Evolutionary conservation across 2,113 vertebrate genomes (phyloP).

Genomic region (Apistogramma diplotaenia): DNA sequence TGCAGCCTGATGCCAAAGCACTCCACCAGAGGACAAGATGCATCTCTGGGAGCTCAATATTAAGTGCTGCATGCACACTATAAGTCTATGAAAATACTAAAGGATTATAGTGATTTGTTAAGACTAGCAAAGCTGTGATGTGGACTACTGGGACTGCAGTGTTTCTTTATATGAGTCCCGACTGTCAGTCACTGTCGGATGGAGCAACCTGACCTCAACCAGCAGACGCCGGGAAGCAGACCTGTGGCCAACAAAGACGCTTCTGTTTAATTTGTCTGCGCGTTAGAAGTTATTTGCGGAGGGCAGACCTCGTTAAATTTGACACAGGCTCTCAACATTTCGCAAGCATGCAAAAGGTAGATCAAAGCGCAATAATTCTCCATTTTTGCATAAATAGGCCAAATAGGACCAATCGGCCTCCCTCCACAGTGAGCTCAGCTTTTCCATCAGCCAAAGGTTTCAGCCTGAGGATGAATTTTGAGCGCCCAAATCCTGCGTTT

Average conservation of each 20-base stretch:
- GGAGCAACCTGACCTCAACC: slow-evolving; percentile 43
- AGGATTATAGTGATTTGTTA: slow-evolving; percentile 47
- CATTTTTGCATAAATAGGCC: slow-evolving; percentile 13
- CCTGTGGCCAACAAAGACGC: slow-evolving; percentile 64
- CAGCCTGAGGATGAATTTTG: not conserved
- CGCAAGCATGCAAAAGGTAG: slow-evolving; percentile 71
- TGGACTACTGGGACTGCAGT: not conserved
- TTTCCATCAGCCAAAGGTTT: not conserved
- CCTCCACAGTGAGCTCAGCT: not conserved
- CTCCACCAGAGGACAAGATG: not conserved
- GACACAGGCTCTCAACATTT: slow-evolving; percentile 76
- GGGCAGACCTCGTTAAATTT: slow-evolving; percentile 74
- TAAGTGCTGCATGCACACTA: not conserved
- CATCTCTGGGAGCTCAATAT: not conserved
- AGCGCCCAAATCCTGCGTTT: not conserved
- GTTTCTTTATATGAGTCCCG: not conserved
- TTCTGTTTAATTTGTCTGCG: slow-evolving; percentile 73
- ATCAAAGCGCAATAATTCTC: slow-evolving; percentile 64
- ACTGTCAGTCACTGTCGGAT: not conserved
- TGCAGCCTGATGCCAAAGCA: not conserved
- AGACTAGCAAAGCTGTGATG: slow-evolving; percentile 22
- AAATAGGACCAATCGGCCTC: slow-evolving; percentile 3
- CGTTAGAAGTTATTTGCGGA: slow-evolving; percentile 70
- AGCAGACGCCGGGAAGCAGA: slow-evolving; percentile 40
- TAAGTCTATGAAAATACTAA: slow-evolving; percentile 14